Base-by-base conservation (phyloP, 2,113 vertebrate genomes). In the Aplodontia rufa region DNA sequence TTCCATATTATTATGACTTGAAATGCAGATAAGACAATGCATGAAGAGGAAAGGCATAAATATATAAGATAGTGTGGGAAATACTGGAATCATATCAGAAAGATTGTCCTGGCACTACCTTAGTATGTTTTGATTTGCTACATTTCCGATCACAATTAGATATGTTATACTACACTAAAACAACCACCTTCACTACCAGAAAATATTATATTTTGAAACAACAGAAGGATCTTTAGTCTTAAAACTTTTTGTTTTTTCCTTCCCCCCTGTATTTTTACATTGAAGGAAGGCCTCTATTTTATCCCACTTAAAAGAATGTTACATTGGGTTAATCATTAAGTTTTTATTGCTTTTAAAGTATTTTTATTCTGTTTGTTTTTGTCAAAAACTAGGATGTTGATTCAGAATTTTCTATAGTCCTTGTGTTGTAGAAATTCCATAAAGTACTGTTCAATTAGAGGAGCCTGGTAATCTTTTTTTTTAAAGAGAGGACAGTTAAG, bases 1-100 rank as follows among this genome's bases (percentile, higher is more conserved):
- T 86, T 96, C 96, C 95, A 93, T 93, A 90, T 81, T 95, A 95
- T 90, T 97, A 95, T 97, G 92, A 97, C 95, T 98, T 97, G 90
- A 88, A 97, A 97, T 96, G 93, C 90, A 98, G 97, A 97, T 85
- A 97, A 97, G 92, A 98, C 97, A 79, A 96, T 83, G 72, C 20
- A 91, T 93, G 78, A 97, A 97, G 53, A 92, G 94, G 98, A 97
- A 93, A 82, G 55, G 91, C 53, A 91, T 28, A 97, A 91, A 95
- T 97, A 68, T 96, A 90, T 91, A 93, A 96, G 89, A 45, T 95
- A 75, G 78, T 94, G 53, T 87, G 93, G 58, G 74, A 97, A 96
- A 97, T 94, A 93, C 87, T 93, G 71, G 79, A 98, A 91, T 95
- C 79, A 90, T 71, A 94, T 53, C 30, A 87, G 94, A 96, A 78